Evolutionary conservation across 2,113 vertebrate species (phyloP).

Genomic region (Stictonetta naevosa): DNA sequence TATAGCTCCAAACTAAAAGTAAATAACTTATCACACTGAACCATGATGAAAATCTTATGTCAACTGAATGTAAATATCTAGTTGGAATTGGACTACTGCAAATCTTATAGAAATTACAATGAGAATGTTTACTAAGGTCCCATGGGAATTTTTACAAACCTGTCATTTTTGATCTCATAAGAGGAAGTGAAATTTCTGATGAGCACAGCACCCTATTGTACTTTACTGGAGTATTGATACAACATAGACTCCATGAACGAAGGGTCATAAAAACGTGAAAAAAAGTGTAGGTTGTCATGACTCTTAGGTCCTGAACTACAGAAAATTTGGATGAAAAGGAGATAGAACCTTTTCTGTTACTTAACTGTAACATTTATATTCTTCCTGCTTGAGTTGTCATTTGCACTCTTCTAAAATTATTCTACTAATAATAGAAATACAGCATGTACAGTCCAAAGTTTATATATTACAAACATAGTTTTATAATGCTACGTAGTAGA

Average conservation of each 20-base stretch:
- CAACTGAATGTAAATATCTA: background rate
- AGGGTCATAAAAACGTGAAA: background rate
- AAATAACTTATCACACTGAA: background rate
- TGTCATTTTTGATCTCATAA: background rate
- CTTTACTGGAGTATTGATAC: background rate
- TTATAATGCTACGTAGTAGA: background rate
- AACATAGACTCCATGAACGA: background rate
- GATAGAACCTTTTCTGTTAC: background rate
- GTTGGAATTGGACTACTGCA: background rate
- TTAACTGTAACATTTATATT: background rate
- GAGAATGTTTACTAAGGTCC: background rate
- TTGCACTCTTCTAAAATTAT: background rate
- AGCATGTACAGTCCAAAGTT: background rate
- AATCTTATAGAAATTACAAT: background rate
- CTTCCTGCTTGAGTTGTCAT: background rate
- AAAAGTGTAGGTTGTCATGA: fast-evolving
- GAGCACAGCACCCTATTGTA: background rate
- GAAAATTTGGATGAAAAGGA: background rate
- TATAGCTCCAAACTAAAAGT: background rate
- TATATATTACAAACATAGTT: background rate
- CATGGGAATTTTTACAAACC: background rate
- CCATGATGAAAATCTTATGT: background rate
- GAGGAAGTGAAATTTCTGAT: background rate
- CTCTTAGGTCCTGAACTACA: background rate
- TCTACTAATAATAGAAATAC: background rate